Base-by-base conservation (phyloP, 2,888 invertebrate genomes). In the Agrotis segetum region DNA sequence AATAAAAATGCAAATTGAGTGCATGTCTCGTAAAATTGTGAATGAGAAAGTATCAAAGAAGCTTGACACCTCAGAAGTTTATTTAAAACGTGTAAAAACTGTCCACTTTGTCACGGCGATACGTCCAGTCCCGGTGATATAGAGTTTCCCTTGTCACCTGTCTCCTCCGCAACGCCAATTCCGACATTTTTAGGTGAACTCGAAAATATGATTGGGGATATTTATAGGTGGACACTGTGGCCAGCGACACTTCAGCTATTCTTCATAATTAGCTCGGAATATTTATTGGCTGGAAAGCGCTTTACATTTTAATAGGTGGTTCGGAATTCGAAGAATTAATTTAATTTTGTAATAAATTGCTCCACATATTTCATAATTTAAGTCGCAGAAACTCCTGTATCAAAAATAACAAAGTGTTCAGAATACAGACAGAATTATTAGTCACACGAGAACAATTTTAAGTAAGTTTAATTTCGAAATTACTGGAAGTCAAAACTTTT, bases 401-500 rank as follows among this genome's bases (percentile, higher is more conserved):
- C 7, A 66, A 71, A 72, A 61, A 71, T 72, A 62, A 60, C 40
- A 69, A 77, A 76, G 59, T 64, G 11, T 84, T 58, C 6, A 56
- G 53, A 56, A 2, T 55, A 56, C 50, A 74, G 59, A 44, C 69
- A 53, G 49, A 68, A 61, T 49, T 40, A 79, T 82, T 78, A 82
- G 62, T 79, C 83, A 82, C 46, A 49, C 65, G 81, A 71, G 68
- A 80, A 80, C 40, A 58, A 65, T 76, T 75, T 83, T 60, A 61
- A 80, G 74, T 73, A 76, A 69, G 71, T 84, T 67, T 55, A 79
- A 81, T 76, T 83, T 78, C 40, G 86, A 90, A 88, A 88, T 94
- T 93, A 93, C 90, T 93, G 93, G 93, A 93, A 93, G 87, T 86
- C 86, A 71, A 85, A 87, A 85, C 91, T 92, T 93, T 92, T 91